Base-by-base conservation (phyloP, 2,113 vertebrate species). In the Salvelinus namaycush region DNA sequence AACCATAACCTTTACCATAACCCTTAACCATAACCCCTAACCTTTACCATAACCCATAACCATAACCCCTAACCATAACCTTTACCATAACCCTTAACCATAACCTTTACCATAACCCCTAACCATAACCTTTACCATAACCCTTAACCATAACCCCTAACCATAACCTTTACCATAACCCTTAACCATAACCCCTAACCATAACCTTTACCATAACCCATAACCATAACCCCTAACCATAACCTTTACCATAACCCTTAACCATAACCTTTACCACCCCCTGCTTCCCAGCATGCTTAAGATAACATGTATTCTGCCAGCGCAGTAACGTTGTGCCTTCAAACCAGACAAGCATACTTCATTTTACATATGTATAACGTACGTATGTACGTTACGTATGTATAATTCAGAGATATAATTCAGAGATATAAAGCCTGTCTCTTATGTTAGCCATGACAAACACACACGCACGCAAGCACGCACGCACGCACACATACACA, bases 381-480 rank as follows among this genome's bases (percentile, higher is more conserved):
- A n/a, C n/a, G n/a, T n/a, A n/a, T n/a, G n/a, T n/a, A n/a, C n/a
- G n/a, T n/a, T n/a, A n/a, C n/a, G n/a, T 24, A 79, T 91, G 70
- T 76, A 88, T 89, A 82, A 90, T 90, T 89, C 44, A 90, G 54
- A 83, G 59, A 68, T 22, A 69, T 76, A 79, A 90, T 90, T 89
- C 44, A 90, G 54, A 83, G 59, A 68, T 22, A 69, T 76, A 79
- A 79, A 87, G 79, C 4, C 27, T 34, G 31, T 75, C 59, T 73
- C 83, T 84, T 77, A 85, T 79, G 81, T 26, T 77, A 31, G 59
- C 82, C 74, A 68, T 84, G 83, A 81, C 79, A 79, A 68, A 31
- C 29, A 31, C 29, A 31, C 27, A 29, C 3, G 3, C 34, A 39
- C 34, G 1, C 34, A 39, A 7, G 7, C 7, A 75, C 65, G 2